Percentiles rank a stretch among this genome's conserved stretches.
Evolutionary conservation across 2,888 invertebrate genomes (phyloP).

Genomic region (Pterostichus madidus): DNA sequence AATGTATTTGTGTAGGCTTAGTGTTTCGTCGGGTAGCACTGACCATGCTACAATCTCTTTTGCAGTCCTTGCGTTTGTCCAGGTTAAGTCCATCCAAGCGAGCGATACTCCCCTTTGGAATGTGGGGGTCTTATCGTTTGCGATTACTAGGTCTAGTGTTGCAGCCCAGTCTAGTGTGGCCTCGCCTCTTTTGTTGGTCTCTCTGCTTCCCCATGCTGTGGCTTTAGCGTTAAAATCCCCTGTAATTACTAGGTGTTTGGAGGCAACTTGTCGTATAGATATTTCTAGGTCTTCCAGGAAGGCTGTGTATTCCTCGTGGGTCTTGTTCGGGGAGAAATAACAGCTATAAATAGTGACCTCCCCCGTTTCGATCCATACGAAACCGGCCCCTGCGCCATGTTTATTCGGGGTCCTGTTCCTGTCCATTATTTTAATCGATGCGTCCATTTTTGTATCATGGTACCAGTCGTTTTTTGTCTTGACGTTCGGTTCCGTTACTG

Average conservation of each 20-base stretch:
- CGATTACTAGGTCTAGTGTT: not conserved
- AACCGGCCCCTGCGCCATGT: not conserved
- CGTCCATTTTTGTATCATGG: constrained; percentile 5
- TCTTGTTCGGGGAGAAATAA: constrained; percentile 29
- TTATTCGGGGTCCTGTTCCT: not conserved
- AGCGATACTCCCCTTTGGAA: not conserved
- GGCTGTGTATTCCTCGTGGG: not conserved
- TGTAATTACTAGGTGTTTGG: not conserved
- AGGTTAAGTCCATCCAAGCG: not conserved
- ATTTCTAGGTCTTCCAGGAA: not conserved
- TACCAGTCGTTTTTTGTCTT: not conserved
- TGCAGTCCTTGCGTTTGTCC: not conserved
- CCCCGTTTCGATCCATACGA: not conserved
- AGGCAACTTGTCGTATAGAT: not conserved
- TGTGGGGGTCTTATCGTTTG: not conserved
- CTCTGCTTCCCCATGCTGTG: not conserved
- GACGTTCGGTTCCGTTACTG: not conserved
- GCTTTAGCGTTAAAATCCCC: not conserved
- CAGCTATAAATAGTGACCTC: constrained; percentile 11
- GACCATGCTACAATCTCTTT: not conserved
- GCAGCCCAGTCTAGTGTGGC: not conserved
- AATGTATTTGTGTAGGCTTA: not conserved
- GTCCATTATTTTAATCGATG: not conserved
- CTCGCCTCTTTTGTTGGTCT: not conserved
- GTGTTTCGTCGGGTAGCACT: not conserved